Base-by-base conservation (phyloP, 2,797 vertebrate species). In the Pterois miles region DNA sequence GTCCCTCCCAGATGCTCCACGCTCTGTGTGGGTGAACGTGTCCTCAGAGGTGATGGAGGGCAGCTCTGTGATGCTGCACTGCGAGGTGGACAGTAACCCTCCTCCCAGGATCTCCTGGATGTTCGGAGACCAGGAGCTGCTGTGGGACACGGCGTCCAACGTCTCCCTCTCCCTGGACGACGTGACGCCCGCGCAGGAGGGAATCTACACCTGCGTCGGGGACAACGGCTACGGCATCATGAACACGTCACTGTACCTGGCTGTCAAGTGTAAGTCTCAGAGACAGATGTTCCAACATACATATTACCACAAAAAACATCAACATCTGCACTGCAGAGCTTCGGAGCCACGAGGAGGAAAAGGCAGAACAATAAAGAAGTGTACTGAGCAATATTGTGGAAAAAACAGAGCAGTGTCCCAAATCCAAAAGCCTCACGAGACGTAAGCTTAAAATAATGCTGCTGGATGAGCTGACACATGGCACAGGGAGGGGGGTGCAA, bases 41-140 rank as follows among this genome's bases (percentile, higher is more conserved):
- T 97, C 97, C 0, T 92, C 95, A 8, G 97, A 97, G 83, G 96
- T 96, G 75, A 97, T 96, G 88, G 97, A 98, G 82, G 96, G 97
- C 78, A 96, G 93, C 29, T 95, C 95, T 0, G 95, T 97, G 82
- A 93, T 86, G 40, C 91, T 98, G 80, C 91, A 96, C 79, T 98
- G 97, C 5, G 95, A 96, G 74, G 96, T 97, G 56, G 97, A 98
- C 90, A 98, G 97, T 78, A 98, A 97, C 88, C 97, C 97, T 5
- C 76, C 78, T 16, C 84, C 97, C 8, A 93, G 90, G 75, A 95
- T 98, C 70, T 94, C 96, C 34, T 98, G 97, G 97, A 90, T 95
- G 84, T 95, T 96, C 20, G 95, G 94, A 4, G 96, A 96, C 8
- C 64, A 90, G 2, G 92, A 97, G 79, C 85, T 97, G 43, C 80